phyloP scores from a whole-genome alignment of 2,797 vertebrate species.

The Phylloscopus collybita region DNA sequence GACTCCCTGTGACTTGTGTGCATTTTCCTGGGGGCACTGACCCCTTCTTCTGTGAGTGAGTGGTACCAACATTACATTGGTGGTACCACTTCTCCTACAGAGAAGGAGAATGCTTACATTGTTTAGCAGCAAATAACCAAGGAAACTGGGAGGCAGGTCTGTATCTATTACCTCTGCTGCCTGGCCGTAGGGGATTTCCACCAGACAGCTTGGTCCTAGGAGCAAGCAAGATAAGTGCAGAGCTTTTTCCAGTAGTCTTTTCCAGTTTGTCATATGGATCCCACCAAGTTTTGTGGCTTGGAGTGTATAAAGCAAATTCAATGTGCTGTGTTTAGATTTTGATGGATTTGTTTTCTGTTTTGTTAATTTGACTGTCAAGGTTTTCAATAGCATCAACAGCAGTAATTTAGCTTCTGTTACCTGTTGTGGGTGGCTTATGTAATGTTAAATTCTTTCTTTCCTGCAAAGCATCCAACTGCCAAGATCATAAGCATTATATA shows the following conservation, averaged over 20 bases:
- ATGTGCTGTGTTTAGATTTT: slow-evolving; percentile 3
- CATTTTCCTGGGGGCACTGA: not conserved
- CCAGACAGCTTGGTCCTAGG: not conserved
- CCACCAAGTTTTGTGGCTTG: not conserved
- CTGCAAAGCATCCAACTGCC: not conserved
- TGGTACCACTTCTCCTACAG: not conserved
- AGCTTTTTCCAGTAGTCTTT: not conserved
- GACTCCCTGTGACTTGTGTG: not conserved
- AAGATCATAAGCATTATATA: slow-evolving; percentile 42
- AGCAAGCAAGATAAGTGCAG: accelerated
- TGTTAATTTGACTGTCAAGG: slow-evolving; percentile 50
- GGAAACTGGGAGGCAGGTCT: not conserved
- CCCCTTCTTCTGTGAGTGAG: not conserved
- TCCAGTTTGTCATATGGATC: not conserved
- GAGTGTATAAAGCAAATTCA: not conserved
- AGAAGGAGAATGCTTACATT: not conserved
- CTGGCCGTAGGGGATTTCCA: not conserved
- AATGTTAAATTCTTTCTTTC: slow-evolving; percentile 28
- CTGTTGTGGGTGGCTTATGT: slow-evolving; percentile 61
- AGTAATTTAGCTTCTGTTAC: slow-evolving; percentile 55
- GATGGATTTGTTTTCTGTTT: slow-evolving; percentile 1
- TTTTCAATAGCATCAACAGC: slow-evolving; percentile 31
- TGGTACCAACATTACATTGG: not conserved
- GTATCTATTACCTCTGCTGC: not conserved
- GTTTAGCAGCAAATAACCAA: not conserved